Base-by-base conservation (phyloP, 1,140 invertebrate genomes). In the Pogonus chalceus region DNA sequence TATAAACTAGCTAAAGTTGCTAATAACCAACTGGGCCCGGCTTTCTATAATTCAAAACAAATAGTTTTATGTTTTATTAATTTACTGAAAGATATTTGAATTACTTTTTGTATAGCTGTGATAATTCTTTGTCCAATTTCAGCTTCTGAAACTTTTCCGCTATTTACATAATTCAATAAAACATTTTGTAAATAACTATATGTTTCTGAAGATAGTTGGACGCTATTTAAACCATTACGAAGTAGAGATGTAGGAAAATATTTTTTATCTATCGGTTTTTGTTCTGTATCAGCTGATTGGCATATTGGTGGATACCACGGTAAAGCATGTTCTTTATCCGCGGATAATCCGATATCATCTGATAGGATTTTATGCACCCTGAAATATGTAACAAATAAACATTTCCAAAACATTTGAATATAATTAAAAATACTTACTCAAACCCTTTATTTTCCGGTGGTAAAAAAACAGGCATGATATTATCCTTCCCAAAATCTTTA, bases 81-180 rank as follows among this genome's bases (percentile, higher is more conserved):
- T n/a, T 55, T 31, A 51, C 26, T 51, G 35, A 35, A 4, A 35
- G 20, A 12, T 31, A 21, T 55, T 56, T 20, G n/a, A 58, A 61
- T 57, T 64, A 84, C 84, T 75, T 79, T 79, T 66, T 82, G 78
- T 59, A 85, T 79, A 12, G 81, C 83, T 20, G 79, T 76, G 43
- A 83, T 76, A 59, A 90, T 87, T 53, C 85, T 72, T 62, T 87
- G 85, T 2, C 85, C 85, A 51, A 88, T 81, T 69, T 88, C 86
- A 10, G 80, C 79, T 54, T 84, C 76, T 23, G 81, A 69, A 1
- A 68, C 52, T 54, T 74, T 65, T 0, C 76, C 75, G 54, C 76
- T 68, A 39, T 76, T 75, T 0, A 79, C 77, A 65, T 82, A 80
- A 20, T 75, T 70, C 14, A 81, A 61, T 10, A 85, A 65, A 54